Evolutionary conservation across 2,888 invertebrate species (phyloP), one percentile per base, ranked within the genome.

Genomic region (Dryadula phaetusa): DNA sequence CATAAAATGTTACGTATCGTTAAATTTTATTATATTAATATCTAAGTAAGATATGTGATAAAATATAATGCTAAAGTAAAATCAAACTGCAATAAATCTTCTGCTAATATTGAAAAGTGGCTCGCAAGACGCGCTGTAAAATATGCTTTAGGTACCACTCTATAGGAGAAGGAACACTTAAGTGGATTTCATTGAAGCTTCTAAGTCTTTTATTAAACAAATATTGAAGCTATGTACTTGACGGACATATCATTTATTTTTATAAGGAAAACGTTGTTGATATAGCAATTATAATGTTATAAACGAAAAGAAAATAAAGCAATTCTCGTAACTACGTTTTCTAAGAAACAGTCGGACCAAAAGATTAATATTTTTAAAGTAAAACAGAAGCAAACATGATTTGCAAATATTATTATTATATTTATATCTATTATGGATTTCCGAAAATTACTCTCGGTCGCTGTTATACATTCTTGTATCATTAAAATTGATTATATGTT

Each of bases 71-170:
- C 37, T 56, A 56, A 56, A 44, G 16, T 44, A 60, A 60, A 60
- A 20, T 44, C 60, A 32, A 60, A 60, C 60, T 60, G 42, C 60
- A 60, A 60, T 60, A 60, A 60, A 60, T 44, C 60, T 60, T 60
- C 14, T 44, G 60, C 60, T 60, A 60, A 60, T 60, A 60, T 60
- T 60, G 60, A 60, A 60, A 60, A 60, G 44, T 60, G 28, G 60
- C 14, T 44, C 60, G 40, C 44, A 60, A 60, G 60, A 60, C 18
- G 28, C 44, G 60, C 42, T 44, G 60, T 44, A 60, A 60, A 60
- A 60, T 60, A 60, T 60, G 60, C 60, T 60, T 32, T 60, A 60
- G 60, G 60, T 60, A 44, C 44, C 60, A 60, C 60, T 56, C 37
- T 25, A 32, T 44, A 60, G 60, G 28, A 60, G 25, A 46, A 60